These are phyloP conservation scores for Conus ventricosus DNA, from an alignment of 1,140 invertebrate species.

Conservation along the genomic window DNA sequence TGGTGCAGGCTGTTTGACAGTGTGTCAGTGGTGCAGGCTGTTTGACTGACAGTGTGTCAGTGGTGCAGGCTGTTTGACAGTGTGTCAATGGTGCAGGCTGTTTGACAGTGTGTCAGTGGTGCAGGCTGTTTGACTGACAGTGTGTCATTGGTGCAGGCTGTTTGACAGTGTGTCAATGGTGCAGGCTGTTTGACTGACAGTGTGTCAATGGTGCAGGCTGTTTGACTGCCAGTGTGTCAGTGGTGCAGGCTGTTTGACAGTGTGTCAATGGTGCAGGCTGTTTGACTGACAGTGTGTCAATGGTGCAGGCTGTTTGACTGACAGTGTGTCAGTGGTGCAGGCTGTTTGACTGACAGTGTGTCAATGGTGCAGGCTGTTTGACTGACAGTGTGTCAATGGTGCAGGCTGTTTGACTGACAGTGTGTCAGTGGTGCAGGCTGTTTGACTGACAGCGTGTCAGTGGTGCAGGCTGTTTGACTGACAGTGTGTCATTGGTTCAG, in stretches of 20 bases:
- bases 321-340: background rate
- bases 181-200: too few species aligned
- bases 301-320: constrained; percentile 9
- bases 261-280: background rate
- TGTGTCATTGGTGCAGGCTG: too few species aligned
- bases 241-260: too few species aligned
- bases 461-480: background rate
- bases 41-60: too few species aligned
- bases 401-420: background rate
- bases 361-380: background rate
- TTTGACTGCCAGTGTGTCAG: too few species aligned
- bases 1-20: constrained; percentile 61
- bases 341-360: background rate
- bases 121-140: too few species aligned
- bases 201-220: too few species aligned
- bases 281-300: background rate
- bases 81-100: too few species aligned
- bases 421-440: constrained; percentile 35
- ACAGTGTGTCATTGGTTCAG: background rate
- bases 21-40: too few species aligned
- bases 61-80: too few species aligned
- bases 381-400: background rate
- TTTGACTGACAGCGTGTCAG: constrained; percentile 57
- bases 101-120: too few species aligned
- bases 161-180: too few species aligned